Base-by-base conservation (phyloP, 2,113 vertebrate genomes). In the Henicopernis longicauda region DNA sequence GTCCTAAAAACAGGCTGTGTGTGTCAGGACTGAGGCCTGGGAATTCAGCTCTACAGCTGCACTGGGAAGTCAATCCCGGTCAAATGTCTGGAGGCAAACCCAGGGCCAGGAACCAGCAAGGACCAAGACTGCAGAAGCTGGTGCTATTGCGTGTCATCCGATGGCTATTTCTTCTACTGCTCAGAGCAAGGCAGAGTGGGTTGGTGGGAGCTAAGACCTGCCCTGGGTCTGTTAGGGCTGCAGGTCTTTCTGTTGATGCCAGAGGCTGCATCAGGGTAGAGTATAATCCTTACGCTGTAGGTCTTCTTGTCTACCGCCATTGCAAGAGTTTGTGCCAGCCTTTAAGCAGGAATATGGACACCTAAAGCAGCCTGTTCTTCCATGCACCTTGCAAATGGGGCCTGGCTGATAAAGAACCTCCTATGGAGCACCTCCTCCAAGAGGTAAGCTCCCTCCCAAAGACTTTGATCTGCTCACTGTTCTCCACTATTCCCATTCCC, bases 121-220 rank as follows among this genome's bases (percentile, higher is more conserved):
- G 58, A 67, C 34, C 0, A 1, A 67, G 32, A 26, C 40, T 55
- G 13, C 66, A 47, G 87, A 85, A 49, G 22, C 66, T 82, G 27
- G 49, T 87, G 54, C 18, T 74, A 1, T 34, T 61, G 6, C 2
- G 0, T 0, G 0, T 34, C 0, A 0, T 76, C 70, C 1, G 3
- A 16, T 69, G 62, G 27, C 49, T 65, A 9, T 61, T 93, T 82
- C 26, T 76, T 85, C 23, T 72, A 29, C 20, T 59, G 45, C 70
- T 82, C 47, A 52, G 59, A 63, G 36, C 9, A 59, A 45, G 40
- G 27, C 44, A 72, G 26, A 18, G 16, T 50, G 26, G 29, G 19
- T 36, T 79, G 40, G 19, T 73, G 49, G 42, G 36, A 74, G 36
- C 44, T 45, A 54, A 65, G 36, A 61, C 25, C 34, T 57, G 9